These are phyloP conservation scores for Zygothrica quintamaculata DNA, from an alignment of 2,888 invertebrate species.

Conservation along the genomic window DNA sequence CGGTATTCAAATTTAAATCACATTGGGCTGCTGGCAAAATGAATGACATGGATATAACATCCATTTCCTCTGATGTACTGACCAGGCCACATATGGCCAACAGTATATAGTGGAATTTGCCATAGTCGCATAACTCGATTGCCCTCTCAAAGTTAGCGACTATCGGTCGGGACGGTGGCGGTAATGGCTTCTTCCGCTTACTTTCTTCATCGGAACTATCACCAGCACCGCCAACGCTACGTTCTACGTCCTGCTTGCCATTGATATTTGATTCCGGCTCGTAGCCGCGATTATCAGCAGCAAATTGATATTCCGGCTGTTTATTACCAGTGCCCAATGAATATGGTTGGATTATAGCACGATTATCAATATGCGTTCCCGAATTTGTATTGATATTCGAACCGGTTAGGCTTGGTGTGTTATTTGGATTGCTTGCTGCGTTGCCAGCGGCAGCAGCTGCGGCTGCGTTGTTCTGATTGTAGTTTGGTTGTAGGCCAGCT, in stretches of 20 bases:
- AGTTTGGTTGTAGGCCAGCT: constrained; percentile 91
- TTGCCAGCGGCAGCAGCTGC: constrained; percentile 69
- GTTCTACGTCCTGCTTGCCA: constrained; percentile 81
- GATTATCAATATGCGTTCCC: constrained; percentile 76
- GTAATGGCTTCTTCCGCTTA: constrained; percentile 50
- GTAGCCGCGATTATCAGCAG: constrained; percentile 79
- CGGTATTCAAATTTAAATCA: constrained; percentile 93
- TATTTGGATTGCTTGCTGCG: constrained; percentile 85
- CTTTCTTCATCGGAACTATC: constrained; percentile 36
- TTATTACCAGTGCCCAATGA: constrained; percentile 78
- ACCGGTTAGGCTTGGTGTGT: constrained; percentile 46
- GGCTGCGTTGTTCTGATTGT: constrained; percentile 86
- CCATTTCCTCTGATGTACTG: constrained; percentile 97
- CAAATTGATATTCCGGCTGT: constrained; percentile 81
- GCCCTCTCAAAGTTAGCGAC: constrained; percentile 95
- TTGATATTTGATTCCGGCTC: constrained; percentile 66
- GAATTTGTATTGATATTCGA: constrained; percentile 34
- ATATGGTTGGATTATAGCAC: constrained; percentile 82
- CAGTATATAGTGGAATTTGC: constrained; percentile 93
- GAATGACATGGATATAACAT: constrained; percentile 97
- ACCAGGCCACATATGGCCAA: constrained; percentile 96
- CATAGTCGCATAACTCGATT: constrained; percentile 91
- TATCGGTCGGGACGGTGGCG: constrained; percentile 83
- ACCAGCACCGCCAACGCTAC: constrained; percentile 53
- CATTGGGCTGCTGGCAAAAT: constrained; percentile 96